These are phyloP conservation scores for Sebastes miniatus DNA, from an alignment of 2,797 vertebrate genomes.

Conservation along the genomic window DNA sequence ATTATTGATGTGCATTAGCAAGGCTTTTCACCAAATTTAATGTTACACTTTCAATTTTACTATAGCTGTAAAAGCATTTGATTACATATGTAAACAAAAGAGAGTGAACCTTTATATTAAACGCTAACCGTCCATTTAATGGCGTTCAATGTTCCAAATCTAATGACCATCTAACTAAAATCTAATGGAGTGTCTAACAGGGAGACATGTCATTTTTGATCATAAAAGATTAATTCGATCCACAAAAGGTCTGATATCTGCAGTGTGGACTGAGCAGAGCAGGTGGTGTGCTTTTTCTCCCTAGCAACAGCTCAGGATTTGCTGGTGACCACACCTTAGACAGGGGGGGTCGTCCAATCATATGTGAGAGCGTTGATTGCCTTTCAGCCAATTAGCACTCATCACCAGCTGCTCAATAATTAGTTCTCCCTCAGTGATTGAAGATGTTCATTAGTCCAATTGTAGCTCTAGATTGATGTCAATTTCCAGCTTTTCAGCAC, in stretches of 20 bases:
- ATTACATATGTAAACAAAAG: background rate
- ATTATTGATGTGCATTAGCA: background rate
- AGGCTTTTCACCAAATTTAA: background rate
- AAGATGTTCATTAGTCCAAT: constrained; percentile 20
- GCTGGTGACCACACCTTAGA: background rate
- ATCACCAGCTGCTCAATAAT: constrained; percentile 32
- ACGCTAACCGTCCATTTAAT: background rate
- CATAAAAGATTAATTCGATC: background rate
- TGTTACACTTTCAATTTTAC: background rate
- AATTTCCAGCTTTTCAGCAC: background rate
- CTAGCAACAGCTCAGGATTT: constrained; percentile 43
- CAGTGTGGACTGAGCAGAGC: constrained; percentile 1
- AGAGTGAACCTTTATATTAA: background rate
- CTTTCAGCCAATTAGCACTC: constrained; percentile 26
- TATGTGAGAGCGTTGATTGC: background rate
- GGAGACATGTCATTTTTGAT: background rate
- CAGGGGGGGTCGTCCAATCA: background rate
- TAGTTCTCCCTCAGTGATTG: constrained; percentile 15
- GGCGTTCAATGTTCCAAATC: background rate
- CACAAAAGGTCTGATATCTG: background rate
- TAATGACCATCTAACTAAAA: background rate
- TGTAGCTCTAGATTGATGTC: constrained; percentile 20
- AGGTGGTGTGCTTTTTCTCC: constrained; percentile 20
- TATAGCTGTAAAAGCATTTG: background rate
- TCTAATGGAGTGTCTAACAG: background rate